Percentiles rank a stretch among this genome's conserved stretches.
Evolutionary conservation across 2,113 vertebrate genomes (phyloP).

Genomic region (Alosa alosa): DNA sequence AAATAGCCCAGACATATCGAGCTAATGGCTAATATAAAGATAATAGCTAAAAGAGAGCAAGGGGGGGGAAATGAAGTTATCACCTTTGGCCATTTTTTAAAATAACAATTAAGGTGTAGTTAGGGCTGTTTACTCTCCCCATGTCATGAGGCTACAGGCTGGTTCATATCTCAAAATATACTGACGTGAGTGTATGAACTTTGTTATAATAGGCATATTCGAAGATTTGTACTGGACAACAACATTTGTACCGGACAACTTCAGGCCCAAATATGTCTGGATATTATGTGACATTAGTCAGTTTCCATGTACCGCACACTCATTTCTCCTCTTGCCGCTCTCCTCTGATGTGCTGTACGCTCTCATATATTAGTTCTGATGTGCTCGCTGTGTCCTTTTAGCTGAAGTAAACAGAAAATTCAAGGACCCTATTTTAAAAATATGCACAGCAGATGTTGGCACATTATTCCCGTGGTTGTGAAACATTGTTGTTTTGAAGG

Average conservation of each 20-base stretch:
- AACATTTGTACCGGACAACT: neutral
- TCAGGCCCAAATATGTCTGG: neutral
- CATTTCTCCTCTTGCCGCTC: neutral
- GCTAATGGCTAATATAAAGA: constrained; percentile 21
- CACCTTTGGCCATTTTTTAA: neutral
- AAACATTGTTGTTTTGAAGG: neutral
- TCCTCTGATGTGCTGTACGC: neutral
- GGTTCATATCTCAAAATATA: neutral
- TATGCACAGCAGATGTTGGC: neutral
- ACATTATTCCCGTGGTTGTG: neutral
- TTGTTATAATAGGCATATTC: neutral
- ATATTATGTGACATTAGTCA: neutral
- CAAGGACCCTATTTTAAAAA: constrained; percentile 1
- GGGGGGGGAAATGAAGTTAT: neutral
- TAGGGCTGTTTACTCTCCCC: neutral
- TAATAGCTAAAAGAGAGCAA: neutral
- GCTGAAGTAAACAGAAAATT: constrained; percentile 3
- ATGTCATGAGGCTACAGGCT: neutral
- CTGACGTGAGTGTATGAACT: neutral
- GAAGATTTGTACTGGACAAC: neutral
- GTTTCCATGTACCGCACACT: neutral
- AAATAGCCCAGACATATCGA: constrained; percentile 8
- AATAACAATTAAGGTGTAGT: neutral
- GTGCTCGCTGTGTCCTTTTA: neutral
- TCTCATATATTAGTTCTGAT: neutral